Evolutionary conservation across 2,888 invertebrate genomes (phyloP).

Genomic region (Eupeodes luniger): DNA sequence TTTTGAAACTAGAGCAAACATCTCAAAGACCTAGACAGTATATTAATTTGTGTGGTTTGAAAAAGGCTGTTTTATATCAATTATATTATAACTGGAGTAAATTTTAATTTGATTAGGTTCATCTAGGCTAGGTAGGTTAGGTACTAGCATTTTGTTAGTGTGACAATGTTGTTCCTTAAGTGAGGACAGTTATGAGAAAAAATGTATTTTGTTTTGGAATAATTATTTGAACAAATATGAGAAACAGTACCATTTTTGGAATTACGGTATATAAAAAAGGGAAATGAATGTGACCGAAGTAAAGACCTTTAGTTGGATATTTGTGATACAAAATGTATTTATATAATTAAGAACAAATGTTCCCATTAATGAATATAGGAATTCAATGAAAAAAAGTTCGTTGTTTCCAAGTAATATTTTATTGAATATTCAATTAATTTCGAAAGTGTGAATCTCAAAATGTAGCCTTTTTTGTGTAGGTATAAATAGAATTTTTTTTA

Average conservation of each 20-base stretch:
- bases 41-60: not conserved
- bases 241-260: slow-evolving; percentile 4
- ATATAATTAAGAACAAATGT: not conserved
- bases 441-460: too few species aligned
- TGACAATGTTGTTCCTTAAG: not conserved
- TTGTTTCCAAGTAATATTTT: too few species aligned
- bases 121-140: too few species aligned
- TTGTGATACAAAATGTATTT: not conserved
- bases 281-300: not conserved
- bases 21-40: slow-evolving; percentile 2
- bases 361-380: not conserved
- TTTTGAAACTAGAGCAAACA: slow-evolving; percentile 29
- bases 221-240: not conserved
- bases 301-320: not conserved
- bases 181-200: slow-evolving; percentile 4
- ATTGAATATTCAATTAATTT: too few species aligned
- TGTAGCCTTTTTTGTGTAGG: too few species aligned
- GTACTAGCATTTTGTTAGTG: not conserved
- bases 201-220: not conserved
- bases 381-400: too few species aligned
- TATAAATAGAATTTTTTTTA: too few species aligned
- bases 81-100: slow-evolving; percentile 13
- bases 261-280: too few species aligned
- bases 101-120: slow-evolving; percentile 21
- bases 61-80: slow-evolving; percentile 13